Evolutionary conservation across 1,140 invertebrate species (phyloP).

Genomic region (Rhagoletis zephyria): DNA sequence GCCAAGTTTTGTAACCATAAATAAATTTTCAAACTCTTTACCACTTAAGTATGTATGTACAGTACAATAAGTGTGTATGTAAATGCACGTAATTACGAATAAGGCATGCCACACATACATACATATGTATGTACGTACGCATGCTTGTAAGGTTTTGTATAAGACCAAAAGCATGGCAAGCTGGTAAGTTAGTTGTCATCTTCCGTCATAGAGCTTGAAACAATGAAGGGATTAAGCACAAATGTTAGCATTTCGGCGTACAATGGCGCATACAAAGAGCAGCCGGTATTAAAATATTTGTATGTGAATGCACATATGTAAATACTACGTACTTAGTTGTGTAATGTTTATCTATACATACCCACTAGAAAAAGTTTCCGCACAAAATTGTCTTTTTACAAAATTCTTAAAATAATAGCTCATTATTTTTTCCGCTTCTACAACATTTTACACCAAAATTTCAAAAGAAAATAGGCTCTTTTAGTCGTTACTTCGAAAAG

Average conservation of each 20-base stretch:
- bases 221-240: constrained; percentile 39
- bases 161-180: neutral
- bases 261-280: constrained; percentile 25
- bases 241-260: constrained; percentile 45
- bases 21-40: constrained; percentile 34
- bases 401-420: too few species aligned
- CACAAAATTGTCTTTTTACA: too few species aligned
- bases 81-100: neutral
- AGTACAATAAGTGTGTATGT: neutral
- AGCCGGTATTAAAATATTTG: neutral
- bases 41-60: neutral
- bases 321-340: neutral
- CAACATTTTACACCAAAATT: too few species aligned
- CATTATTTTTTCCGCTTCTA: too few species aligned
- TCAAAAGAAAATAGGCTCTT: too few species aligned
- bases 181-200: constrained; percentile 17
- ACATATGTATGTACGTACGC: neutral
- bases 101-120: too few species aligned
- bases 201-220: constrained; percentile 28
- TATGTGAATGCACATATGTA: neutral
- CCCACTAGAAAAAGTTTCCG: too few species aligned
- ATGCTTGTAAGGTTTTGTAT: neutral
- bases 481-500: too few species aligned
- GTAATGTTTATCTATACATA: too few species aligned
- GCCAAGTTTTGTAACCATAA: constrained; percentile 29